phyloP scores from a whole-genome alignment of 2,113 vertebrate species.

The Dermatemys mawii region DNA sequence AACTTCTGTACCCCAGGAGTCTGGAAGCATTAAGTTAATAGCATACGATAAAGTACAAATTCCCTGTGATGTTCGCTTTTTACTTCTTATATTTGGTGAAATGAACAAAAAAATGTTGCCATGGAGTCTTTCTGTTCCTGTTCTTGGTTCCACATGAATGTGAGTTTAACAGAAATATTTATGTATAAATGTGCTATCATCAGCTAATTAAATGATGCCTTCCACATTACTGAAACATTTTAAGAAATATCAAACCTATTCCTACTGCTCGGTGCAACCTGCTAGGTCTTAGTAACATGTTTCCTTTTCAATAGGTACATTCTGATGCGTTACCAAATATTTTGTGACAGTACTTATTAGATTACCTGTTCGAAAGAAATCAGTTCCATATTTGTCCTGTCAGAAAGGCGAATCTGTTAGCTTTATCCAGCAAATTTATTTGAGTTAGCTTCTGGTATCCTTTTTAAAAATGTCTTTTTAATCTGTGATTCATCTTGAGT shows the following conservation, averaged over 20 bases:
- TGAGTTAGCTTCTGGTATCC: neutral
- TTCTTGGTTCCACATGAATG: neutral
- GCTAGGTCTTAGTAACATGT: fast-evolving
- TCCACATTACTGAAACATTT: neutral
- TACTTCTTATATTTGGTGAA: neutral
- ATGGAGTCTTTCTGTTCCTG: neutral
- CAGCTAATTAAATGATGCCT: neutral
- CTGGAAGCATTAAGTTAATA: neutral
- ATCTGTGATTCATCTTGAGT: slow-evolving; percentile 18
- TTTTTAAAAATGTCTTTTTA: slow-evolving; percentile 31
- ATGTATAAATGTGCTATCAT: neutral
- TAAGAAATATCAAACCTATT: neutral
- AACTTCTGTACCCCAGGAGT: fast-evolving
- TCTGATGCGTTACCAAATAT: neutral
- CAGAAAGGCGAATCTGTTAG: slow-evolving; percentile 9
- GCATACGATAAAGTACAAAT: neutral
- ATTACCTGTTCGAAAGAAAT: neutral
- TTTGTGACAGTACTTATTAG: neutral
- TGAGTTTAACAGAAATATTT: neutral
- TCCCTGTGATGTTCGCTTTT: fast-evolving
- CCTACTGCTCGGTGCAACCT: neutral
- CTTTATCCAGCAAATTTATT: neutral
- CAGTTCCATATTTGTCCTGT: neutral
- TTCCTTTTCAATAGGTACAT: neutral
- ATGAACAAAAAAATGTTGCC: neutral